phyloP scores from a whole-genome alignment of 2,888 invertebrate genomes.

The Meta bourneti region DNA sequence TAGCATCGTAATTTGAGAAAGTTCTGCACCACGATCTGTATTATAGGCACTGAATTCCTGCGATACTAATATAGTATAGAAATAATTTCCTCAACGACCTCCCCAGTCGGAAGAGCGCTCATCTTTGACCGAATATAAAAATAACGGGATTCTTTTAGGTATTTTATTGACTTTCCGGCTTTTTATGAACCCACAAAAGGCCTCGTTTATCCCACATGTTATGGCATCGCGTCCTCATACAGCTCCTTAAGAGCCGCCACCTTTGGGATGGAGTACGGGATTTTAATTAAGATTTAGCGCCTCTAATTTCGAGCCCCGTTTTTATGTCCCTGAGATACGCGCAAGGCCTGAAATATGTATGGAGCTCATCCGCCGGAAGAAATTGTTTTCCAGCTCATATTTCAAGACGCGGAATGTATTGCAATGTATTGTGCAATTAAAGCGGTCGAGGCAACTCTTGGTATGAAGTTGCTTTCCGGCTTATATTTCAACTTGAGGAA shows the following conservation, averaged over 20 bases:
- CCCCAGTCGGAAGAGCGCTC: background rate
- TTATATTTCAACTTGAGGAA: background rate
- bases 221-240: conserved; percentile 33
- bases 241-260: conserved; percentile 41
- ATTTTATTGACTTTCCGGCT: conserved; percentile 49
- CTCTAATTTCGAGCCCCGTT: conserved; percentile 52
- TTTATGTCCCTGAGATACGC: conserved; percentile 37
- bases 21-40: background rate
- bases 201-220: conserved; percentile 46
- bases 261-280: conserved; percentile 32
- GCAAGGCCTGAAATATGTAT: conserved; percentile 24
- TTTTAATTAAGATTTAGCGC: conserved; percentile 70
- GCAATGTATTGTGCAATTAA: too few species aligned
- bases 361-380: background rate
- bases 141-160: conserved; percentile 52
- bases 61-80: background rate
- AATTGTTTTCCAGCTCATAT: conserved; percentile 13
- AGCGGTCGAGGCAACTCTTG: too few species aligned
- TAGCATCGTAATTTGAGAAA: background rate
- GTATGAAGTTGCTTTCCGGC: conserved; percentile 5
- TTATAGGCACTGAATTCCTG: background rate
- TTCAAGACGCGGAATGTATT: background rate
- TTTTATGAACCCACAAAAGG: conserved; percentile 68
- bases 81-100: background rate
- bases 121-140: conserved; percentile 32